These are phyloP conservation scores for Champsocephalus gunnari DNA, from an alignment of 2,797 vertebrate genomes.

Conservation along the genomic window DNA sequence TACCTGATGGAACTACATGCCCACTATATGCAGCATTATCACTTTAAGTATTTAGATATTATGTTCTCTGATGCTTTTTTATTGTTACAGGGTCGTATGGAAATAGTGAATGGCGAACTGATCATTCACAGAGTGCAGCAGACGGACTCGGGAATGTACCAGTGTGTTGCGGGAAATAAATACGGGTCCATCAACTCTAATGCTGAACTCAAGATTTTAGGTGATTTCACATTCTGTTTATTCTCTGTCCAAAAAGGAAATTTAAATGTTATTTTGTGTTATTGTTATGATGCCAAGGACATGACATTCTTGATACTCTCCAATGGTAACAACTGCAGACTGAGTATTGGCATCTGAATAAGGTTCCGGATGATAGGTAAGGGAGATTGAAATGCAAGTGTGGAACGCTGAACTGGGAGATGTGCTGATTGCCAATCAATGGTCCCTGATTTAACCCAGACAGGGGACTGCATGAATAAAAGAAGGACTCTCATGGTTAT, in stretches of 20 bases:
- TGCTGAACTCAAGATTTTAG: conserved; percentile 93
- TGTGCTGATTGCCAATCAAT: conserved; percentile 82
- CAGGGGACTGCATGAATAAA: conserved; percentile 75
- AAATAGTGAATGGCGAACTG: conserved; percentile 91
- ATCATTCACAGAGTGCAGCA: conserved; percentile 89
- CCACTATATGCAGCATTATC: not conserved
- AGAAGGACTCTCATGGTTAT: conserved; percentile 61
- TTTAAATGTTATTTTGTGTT: not conserved
- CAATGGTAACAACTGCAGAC: conserved; percentile 32
- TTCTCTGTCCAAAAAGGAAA: not conserved
- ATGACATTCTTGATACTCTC: conserved; percentile 21
- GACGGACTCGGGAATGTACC: conserved; percentile 96
- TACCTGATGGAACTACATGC: conserved; percentile 4
- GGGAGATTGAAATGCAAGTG: conserved; percentile 69
- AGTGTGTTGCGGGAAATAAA: conserved; percentile 96
- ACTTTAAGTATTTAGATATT: not conserved
- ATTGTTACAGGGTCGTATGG: conserved; percentile 87
- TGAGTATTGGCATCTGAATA: conserved; percentile 56
- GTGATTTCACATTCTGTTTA: conserved; percentile 54
- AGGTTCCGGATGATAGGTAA: conserved; percentile 51
- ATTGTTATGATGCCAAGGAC: conserved; percentile 21
- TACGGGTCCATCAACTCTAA: conserved; percentile 91
- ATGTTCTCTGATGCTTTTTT: conserved; percentile 18
- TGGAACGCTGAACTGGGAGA: conserved; percentile 61
- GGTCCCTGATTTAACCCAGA: conserved; percentile 73